Percentiles rank a stretch among this genome's conserved stretches.
Evolutionary conservation across 2,113 vertebrate species (phyloP).

Genomic region (Gallinago undulata): DNA sequence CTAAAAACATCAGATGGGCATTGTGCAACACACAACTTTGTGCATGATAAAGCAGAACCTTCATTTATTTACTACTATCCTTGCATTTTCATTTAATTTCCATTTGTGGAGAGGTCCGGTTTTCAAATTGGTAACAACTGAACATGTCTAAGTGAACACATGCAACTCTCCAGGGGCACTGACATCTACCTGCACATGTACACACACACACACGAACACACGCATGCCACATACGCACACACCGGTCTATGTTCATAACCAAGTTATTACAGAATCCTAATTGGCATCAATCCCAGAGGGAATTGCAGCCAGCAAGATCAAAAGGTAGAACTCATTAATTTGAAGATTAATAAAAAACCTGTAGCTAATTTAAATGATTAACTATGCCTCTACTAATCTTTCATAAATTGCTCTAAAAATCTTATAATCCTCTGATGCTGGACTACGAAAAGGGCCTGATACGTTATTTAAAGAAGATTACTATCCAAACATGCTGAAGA

Average conservation of each 20-base stretch:
- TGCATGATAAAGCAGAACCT: background rate
- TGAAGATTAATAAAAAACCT: constrained; percentile 42
- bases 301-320: constrained; percentile 32
- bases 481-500: background rate
- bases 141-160: background rate
- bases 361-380: constrained; percentile 41
- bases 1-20: background rate
- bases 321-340: constrained; percentile 42
- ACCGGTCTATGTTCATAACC: background rate
- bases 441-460: background rate
- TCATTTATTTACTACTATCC: background rate
- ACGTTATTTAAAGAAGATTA: constrained; percentile 42
- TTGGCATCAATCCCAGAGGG: background rate
- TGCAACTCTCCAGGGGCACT: background rate
- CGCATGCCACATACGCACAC: background rate
- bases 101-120: background rate
- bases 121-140: background rate
- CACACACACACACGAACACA: background rate
- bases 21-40: rapidly evolving
- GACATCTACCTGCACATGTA: background rate
- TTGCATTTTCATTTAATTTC: background rate
- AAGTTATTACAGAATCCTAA: constrained; percentile 5
- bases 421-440: background rate
- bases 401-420: constrained; percentile 41
- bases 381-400: constrained; percentile 38